Evolutionary conservation across 2,113 vertebrate species (phyloP).

Genomic region (Mus pahari): DNA sequence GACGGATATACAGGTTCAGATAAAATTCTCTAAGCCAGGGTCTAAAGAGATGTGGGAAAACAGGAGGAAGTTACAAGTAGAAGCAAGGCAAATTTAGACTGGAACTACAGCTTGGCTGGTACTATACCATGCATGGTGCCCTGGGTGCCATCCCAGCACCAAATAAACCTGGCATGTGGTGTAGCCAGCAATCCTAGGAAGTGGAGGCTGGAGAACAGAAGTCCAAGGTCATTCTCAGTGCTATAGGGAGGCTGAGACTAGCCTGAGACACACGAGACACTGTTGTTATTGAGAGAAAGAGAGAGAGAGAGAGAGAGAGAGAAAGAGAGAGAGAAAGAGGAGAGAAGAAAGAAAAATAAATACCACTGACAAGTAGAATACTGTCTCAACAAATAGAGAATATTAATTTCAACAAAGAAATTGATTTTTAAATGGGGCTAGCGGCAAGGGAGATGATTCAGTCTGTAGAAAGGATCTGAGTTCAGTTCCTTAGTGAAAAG

Average conservation of each 20-base stretch:
- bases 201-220: not conserved
- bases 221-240: not conserved
- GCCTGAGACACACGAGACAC: not conserved
- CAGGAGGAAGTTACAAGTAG: not conserved
- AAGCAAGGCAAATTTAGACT: conserved; percentile 53
- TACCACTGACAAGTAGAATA: not conserved
- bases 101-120: conserved; percentile 2
- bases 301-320: no score
- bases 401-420: not conserved
- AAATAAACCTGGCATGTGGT: not conserved
- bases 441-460: not conserved
- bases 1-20: no score
- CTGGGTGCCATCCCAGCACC: not conserved
- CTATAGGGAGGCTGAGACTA: not conserved
- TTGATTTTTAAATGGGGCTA: no score
- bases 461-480: not conserved
- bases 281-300: not conserved
- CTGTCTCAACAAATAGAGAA: not conserved
- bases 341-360: no score
- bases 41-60: no score
- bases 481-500: not conserved
- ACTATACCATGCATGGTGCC: not conserved
- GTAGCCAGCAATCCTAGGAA: not conserved
- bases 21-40: no score
- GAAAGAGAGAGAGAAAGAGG: no score